Evolutionary conservation across 2,113 vertebrate genomes (phyloP).

Genomic region (Erinaceus europaeus): DNA sequence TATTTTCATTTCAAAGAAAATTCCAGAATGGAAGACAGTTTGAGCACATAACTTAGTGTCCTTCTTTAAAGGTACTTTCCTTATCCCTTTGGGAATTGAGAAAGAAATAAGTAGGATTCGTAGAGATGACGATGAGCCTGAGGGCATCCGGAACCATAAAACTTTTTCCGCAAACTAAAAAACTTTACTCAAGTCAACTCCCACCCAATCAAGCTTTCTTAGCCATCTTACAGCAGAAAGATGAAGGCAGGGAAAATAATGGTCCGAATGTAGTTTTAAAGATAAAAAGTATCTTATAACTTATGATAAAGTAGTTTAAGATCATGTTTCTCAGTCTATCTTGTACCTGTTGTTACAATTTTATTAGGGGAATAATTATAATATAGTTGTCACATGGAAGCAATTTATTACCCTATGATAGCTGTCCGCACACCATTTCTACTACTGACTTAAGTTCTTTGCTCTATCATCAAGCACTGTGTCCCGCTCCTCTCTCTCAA

Average conservation of each 20-base stretch:
- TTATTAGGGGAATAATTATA: too few species aligned
- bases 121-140: background rate
- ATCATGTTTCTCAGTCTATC: background rate
- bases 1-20: slow-evolving; percentile 35
- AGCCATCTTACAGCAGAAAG: slow-evolving; percentile 35
- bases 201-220: slow-evolving; percentile 12
- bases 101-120: background rate
- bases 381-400: too few species aligned
- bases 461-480: too few species aligned
- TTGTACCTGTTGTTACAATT: too few species aligned
- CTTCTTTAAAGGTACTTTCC: background rate
- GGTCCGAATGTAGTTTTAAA: slow-evolving; percentile 3
- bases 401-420: too few species aligned
- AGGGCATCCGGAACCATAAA: fast-evolving
- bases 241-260: background rate
- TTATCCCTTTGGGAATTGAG: background rate
- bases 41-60: background rate
- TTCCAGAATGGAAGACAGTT: background rate
- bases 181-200: background rate
- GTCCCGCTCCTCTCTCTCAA: too few species aligned
- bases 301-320: slow-evolving; percentile 42
- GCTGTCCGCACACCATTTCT: too few species aligned
- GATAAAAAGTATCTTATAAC: background rate
- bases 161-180: slow-evolving; percentile 46
- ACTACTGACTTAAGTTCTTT: too few species aligned